Base-by-base conservation (phyloP, 2,113 vertebrate genomes). In the Lucifuga dentata region DNA sequence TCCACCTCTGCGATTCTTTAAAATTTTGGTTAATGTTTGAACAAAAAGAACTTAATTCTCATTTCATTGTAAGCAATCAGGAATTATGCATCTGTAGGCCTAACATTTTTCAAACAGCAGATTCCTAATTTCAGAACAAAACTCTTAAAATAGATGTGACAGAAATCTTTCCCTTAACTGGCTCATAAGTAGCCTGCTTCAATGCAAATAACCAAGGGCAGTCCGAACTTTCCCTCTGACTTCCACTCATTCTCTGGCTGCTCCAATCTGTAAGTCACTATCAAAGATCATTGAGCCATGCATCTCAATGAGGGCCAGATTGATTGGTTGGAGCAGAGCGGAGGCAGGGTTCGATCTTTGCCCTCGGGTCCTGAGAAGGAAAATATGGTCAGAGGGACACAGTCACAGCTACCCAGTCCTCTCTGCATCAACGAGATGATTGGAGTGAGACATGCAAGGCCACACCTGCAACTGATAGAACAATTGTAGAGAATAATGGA, bases 241-340 rank as follows among this genome's bases (percentile, higher is more conserved):
- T 80, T 78, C 59, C 76, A 40, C 39, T 66, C 12, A 56, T 58
- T 67, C 58, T 49, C 70, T 73, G 23, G 40, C 17, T 38, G 17
- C n/a, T 49, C 52, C 59, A 71, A 84, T 84, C 76, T 78, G 80
- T 82, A 82, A 84, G 74, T 85, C 80, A 57, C 83, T 81, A 85
- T 80, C 81, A 86, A 71, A 86, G 80, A 86, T 86, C 87, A 89
- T 87, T 83, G 90, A 89, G 73, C 85, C 83, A 84, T 88, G 87
- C 85, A 91, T 91, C 83, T 86, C 80, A 90, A 91, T 91, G 89
- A 91, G 89, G 62, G 41, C 51, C 70, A 76, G 85, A 91, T 89
- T 90, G 90, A 91, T 91, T 88, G 83, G 75, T 33, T 51, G 71
- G 62, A 77, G 69, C 60, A 7, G 72, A 74, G 87, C 50, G 1